Base-by-base conservation (phyloP, 2,113 vertebrate species). In the Amphiprion ocellaris region DNA sequence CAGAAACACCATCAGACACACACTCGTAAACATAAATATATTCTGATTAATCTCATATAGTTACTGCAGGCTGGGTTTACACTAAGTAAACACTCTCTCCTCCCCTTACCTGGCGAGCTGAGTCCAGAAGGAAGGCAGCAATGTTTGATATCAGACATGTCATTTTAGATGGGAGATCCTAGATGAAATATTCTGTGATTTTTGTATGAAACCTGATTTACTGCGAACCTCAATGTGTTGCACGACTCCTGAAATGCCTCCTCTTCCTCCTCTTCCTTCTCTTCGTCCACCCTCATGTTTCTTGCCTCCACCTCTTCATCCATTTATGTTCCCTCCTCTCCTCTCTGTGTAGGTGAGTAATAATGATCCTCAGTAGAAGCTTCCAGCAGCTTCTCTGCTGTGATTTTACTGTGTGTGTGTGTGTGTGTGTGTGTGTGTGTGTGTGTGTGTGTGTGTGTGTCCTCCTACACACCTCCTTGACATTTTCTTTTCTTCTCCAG, bases 401-500 rank as follows among this genome's bases (percentile, higher is more conserved):
- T 37, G 64, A 49, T 49, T 56, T 37, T 37, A 9, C 33, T 37
- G 7, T 37, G 8, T 37, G 33, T 19, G 53, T 37, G 33, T 19
- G 53, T 63, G 58, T 76, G 67, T 24, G 75, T 56, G 58, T 50
- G 68, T 30, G 24, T 68, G 33, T 19, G 53, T 59, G n/a, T 56
- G 54, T 63, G 58, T 76, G 67, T 24, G 75, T 56, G 58, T 50
- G 68, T 30, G 24, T 68, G 33, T 49, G 41, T 56, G 9, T 28
- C 52, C 54, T 37, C 71, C 76, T 61, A 76, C 82, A 10, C 55
- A 39, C 24, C 65, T 80, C 28, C 76, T 66, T 63, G 59, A 79
- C 65, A 70, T 84, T 84, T 83, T 17, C 56, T 23, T 26, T 46
- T 64, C 69, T 52, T 68, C 71, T 65, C 41, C 77, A 80, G 5